Conservation (phyloP, 2,113 vertebrate genomes). For the Ifrita kowaldi region DNA sequence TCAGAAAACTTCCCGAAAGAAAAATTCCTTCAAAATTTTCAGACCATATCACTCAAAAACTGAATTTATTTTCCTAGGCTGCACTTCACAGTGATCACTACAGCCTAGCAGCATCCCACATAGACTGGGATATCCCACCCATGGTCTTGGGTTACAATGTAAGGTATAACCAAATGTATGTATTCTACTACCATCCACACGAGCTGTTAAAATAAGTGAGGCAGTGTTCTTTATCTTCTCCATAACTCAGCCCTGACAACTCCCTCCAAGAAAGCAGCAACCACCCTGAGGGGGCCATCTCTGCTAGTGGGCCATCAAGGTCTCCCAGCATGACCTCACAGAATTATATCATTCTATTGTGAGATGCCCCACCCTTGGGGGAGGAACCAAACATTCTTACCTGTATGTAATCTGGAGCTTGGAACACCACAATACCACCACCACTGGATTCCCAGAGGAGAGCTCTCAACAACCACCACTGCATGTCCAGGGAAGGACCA, state of each 20-base stretch:
- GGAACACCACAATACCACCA: neutral
- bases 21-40: neutral
- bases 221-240: neutral
- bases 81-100: neutral
- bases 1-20: neutral
- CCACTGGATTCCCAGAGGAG: neutral
- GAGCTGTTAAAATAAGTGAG: neutral
- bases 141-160: too few relatives aligned
- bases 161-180: neutral
- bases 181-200: too few relatives aligned
- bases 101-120: neutral
- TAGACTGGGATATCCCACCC: neutral
- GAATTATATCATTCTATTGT: neutral
- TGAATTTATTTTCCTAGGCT: neutral
- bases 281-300: neutral
- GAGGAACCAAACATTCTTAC: neutral
- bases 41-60: neutral
- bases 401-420: neutral
- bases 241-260: neutral
- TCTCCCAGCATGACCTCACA: neutral
- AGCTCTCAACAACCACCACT: neutral
- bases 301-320: neutral
- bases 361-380: rapidly evolving
- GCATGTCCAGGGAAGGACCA: neutral
- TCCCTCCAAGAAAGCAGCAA: neutral